Base-by-base conservation (phyloP, 2,113 vertebrate genomes). In the rabbit (Oryctolagus cuniculus) region DNA sequence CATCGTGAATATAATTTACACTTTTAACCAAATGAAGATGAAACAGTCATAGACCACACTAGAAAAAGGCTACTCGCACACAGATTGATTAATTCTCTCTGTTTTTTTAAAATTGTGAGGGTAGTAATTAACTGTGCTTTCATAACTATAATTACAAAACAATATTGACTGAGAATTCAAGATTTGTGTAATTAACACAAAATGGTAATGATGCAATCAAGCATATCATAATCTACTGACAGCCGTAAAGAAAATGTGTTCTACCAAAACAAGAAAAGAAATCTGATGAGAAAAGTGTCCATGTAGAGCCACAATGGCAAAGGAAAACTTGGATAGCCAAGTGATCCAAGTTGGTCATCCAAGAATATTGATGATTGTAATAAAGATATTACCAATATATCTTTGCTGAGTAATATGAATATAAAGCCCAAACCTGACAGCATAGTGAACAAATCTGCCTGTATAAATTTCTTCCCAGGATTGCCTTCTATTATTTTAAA, bases 401-500 rank as follows among this genome's bases (percentile, higher is more conserved):
- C 53, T 84, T 93, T 87, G 31, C 75, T 84, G 63, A 87, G 31
- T 6, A 10, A 21, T 77, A 24, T 81, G 73, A 93, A 89, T 36
- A 53, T 36, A 13, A 87, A 66, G 55, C 31, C 49, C 58, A 69
- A 12, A 31, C 77, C 38, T 94, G 55, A 87, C 72, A 94, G 89
- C 90, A 79, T 58, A 73, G 84, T 95, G 38, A 94, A 72, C 36
- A 83, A 22, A 73, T 0, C 10, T 15, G 84, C 55, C 58, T 81
- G 7, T 55, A 34, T 74, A 83, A 58, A 79, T 91, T 91, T 96
- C 36, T 95, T 88, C n/a, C 38, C 83, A 21, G 10, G 55, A 93
- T 93, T 89, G 34, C 10, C 38, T 95, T 87, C 16, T 93, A 83
- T 89, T 96, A 70, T 96, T 96, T 95, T 70, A 97, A 97, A 96